Evolutionary conservation across 2,888 invertebrate genomes (phyloP).

Genomic region (Ptychoptera albimana): DNA sequence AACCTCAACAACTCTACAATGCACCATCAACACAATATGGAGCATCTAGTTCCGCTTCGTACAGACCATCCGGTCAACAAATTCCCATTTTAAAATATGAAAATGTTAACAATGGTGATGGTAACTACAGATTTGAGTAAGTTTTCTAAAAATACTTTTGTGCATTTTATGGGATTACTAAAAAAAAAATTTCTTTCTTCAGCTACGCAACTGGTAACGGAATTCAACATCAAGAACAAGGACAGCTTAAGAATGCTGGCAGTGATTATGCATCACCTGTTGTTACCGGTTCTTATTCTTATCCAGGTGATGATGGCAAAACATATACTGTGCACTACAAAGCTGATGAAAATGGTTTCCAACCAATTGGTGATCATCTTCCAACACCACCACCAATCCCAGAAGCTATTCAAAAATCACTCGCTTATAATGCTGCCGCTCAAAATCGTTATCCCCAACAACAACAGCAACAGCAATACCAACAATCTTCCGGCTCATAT

Average conservation of each 20-base stretch:
- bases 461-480: slow-evolving; percentile 5
- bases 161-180: slow-evolving; percentile 6
- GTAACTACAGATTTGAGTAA: slow-evolving; percentile 47
- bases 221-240: slow-evolving; percentile 39
- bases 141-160: slow-evolving; percentile 9
- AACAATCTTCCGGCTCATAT: neutral
- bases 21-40: slow-evolving; percentile 16
- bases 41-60: no score
- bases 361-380: slow-evolving; percentile 58
- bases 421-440: slow-evolving; percentile 11
- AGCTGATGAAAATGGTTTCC: slow-evolving; percentile 62
- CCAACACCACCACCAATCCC: slow-evolving; percentile 64
- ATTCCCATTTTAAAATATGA: slow-evolving; percentile 43
- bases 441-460: neutral
- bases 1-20: slow-evolving; percentile 17
- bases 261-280: slow-evolving; percentile 42
- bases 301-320: slow-evolving; percentile 43
- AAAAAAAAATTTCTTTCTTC: slow-evolving; percentile 16
- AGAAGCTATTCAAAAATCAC: slow-evolving; percentile 18
- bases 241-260: slow-evolving; percentile 38
- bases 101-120: slow-evolving; percentile 44
- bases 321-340: slow-evolving; percentile 48
- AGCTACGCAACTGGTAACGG: slow-evolving; percentile 49
- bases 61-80: slow-evolving; percentile 21
- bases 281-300: slow-evolving; percentile 45